phyloP scores from a whole-genome alignment of 2,888 invertebrate species.

The Drosophila fulvimacula region DNA sequence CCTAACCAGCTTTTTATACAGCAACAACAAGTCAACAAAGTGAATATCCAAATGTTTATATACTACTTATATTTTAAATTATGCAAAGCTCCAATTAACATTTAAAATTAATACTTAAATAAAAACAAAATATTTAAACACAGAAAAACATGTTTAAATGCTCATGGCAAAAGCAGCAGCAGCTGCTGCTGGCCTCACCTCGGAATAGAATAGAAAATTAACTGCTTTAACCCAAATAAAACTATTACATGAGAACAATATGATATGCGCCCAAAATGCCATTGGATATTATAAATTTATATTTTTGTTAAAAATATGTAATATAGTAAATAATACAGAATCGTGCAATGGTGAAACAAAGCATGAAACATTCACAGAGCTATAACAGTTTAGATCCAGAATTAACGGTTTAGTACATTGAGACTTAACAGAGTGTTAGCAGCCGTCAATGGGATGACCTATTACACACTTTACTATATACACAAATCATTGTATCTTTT shows the following conservation, averaged over 20 bases:
- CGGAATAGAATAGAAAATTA: background rate
- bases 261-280: too few relatives aligned
- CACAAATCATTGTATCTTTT: background rate
- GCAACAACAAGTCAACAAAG: background rate
- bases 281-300: too few relatives aligned
- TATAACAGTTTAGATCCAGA: too few relatives aligned
- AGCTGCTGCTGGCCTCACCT: background rate
- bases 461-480: background rate
- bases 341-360: too few relatives aligned
- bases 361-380: too few relatives aligned
- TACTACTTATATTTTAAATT: background rate
- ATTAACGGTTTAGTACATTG: background rate
- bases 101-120: conserved; percentile 8
- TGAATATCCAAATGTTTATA: background rate
- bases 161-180: background rate
- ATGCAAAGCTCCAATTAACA: conserved; percentile 7
- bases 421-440: background rate
- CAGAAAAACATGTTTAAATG: conserved; percentile 1
- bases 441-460: background rate
- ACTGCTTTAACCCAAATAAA: background rate
- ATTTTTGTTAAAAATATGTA: too few relatives aligned
- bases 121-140: background rate
- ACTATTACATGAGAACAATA: background rate
- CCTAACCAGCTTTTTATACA: conserved; percentile 6
- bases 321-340: too few relatives aligned